Percentiles rank a stretch among this genome's conserved stretches.
Conservation (phyloP, 2,113 vertebrate species). For the Plecturocebus donacophilus region DNA sequence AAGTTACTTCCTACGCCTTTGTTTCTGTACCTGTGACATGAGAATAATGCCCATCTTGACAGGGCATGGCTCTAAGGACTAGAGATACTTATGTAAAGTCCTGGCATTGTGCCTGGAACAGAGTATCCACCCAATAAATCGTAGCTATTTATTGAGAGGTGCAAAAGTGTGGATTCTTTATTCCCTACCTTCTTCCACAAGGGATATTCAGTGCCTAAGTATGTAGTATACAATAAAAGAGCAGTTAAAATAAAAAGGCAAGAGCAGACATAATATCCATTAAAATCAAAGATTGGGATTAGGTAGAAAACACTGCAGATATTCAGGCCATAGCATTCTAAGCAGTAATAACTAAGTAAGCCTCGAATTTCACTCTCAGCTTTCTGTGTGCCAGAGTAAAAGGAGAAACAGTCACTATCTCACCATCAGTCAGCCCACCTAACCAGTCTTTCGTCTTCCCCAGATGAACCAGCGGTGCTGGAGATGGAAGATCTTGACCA, state of each 20-base stretch:
- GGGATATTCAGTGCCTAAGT: neutral
- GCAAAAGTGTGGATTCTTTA: neutral
- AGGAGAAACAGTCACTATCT: neutral
- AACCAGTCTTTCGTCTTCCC: neutral
- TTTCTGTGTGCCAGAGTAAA: neutral
- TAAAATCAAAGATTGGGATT: neutral
- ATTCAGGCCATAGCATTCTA: neutral
- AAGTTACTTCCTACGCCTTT: neutral
- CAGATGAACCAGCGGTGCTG: conserved; percentile 95
- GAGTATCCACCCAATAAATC: neutral
- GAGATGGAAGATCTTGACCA: conserved; percentile 93
- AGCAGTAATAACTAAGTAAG: neutral
- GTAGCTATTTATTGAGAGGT: neutral
- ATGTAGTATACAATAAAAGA: neutral
- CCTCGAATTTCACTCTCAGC: neutral
- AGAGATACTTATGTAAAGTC: neutral
- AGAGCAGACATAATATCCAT: neutral
- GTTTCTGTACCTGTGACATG: neutral
- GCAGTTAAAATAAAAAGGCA: neutral
- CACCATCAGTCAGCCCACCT: neutral
- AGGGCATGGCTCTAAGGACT: neutral
- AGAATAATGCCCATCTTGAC: neutral
- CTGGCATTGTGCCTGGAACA: neutral
- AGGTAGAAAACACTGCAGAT: neutral
- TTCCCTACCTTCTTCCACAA: neutral